A percentile compares a stretch with the other conserved stretches of the same genome.
These are phyloP conservation scores for Linyphia triangularis DNA, from an alignment of 2,888 invertebrate species.

Conservation along the genomic window DNA sequence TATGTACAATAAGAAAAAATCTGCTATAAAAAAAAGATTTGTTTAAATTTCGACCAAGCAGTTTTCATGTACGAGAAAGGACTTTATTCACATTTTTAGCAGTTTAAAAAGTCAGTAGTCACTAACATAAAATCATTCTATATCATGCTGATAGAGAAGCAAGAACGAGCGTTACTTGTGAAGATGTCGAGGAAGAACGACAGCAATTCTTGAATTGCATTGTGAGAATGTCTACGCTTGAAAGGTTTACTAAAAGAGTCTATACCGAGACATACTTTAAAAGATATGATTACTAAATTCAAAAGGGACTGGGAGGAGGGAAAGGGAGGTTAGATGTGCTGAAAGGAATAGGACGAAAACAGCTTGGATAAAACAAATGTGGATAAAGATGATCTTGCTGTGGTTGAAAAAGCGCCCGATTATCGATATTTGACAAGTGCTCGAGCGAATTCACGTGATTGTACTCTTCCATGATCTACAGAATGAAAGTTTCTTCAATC, in stretches of 20 bases:
- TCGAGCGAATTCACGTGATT: not conserved
- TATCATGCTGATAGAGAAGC: not conserved
- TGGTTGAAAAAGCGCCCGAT: not conserved
- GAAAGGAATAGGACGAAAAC: slow-evolving; percentile 5
- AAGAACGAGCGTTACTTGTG: not conserved
- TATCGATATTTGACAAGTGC: not conserved
- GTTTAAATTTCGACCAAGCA: too few relatives aligned
- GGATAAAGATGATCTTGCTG: not conserved
- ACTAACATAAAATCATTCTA: not conserved
- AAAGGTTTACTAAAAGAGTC: not conserved
- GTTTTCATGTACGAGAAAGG: slow-evolving; percentile 1
- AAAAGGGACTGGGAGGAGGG: too few relatives aligned
- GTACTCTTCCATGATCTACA: not conserved
- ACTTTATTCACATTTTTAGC: not conserved
- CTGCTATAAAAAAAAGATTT: too few relatives aligned
- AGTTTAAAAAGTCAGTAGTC: not conserved
- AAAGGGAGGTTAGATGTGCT: not conserved
- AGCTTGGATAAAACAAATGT: not conserved
- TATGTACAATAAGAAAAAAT: too few relatives aligned
- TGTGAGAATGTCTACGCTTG: not conserved
- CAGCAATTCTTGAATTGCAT: too few relatives aligned
- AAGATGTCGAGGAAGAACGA: not conserved
- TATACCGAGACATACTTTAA: not conserved
- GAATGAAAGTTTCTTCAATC: not conserved
- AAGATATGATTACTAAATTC: not conserved